Base-by-base conservation (phyloP, 2,797 vertebrate genomes). In the Argya squamiceps region DNA sequence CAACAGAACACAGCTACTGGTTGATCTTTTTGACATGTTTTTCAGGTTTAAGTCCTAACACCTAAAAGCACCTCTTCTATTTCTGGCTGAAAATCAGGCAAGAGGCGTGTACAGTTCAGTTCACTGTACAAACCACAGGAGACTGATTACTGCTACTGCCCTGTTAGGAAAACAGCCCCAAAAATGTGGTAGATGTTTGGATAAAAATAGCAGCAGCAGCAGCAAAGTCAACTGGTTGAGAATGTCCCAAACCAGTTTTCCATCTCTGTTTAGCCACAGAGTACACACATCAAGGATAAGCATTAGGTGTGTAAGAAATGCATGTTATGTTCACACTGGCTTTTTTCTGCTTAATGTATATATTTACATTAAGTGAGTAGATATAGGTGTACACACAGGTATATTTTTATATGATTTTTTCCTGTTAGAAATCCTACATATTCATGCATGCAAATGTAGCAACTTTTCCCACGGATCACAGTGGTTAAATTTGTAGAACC, bases 401-500 rank as follows among this genome's bases (percentile, higher is more conserved):
- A 4, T 30, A 68, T 58, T 76, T 84, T 43, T 63, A n/a, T 22
- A 67, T 12, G 0, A 36, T 4, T 52, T 67, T 77, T 60, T 64
- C 37, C 46, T 34, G 36, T 49, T 74, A 39, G n/a, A 34, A 91
- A 70, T 30, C 34, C 23, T 84, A 59, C 43, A 75, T 63, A 88
- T 63, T 95, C 68, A 69, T 56, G 23, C 60, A 90, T 89, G 84
- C 60, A 84, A 85, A 93, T 83, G 17, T 37, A 87, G 37, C 59
- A 68, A 34, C 27, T 75, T 83, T 79, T 79, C 91, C 70, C 63
- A 71, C 49, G 94, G 41, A 92, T 90, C 84, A 86, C 73, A 91
- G 88, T 50, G 26, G 94, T 73, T 92, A 79, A 87, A 92, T 67
- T 62, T 90, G 91, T 76, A 94, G 53, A 73, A 81, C 82, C 77